Conservation (phyloP, 2,888 invertebrate genomes). For the Clistopyga incitator region DNA sequence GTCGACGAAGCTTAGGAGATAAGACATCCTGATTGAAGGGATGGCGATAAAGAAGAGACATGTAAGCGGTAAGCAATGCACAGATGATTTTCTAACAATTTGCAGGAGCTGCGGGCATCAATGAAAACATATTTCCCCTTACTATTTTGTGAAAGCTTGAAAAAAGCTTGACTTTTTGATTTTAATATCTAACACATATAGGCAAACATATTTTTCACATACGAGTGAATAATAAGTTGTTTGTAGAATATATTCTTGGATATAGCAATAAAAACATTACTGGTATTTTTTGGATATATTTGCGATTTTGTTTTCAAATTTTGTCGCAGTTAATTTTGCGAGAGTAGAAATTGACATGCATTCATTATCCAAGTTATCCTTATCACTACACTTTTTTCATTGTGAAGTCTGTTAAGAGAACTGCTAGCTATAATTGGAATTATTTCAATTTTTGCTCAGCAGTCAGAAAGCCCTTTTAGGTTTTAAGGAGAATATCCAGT, state of each 20-base stretch:
- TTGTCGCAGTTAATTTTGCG: not conserved
- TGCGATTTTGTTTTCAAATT: too few relatives aligned
- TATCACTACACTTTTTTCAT: not conserved
- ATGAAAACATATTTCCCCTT: not conserved
- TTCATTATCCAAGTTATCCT: not conserved
- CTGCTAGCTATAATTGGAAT: not conserved
- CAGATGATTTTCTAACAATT: not conserved
- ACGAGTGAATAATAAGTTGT: too few relatives aligned
- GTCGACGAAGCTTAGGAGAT: constrained; percentile 2
- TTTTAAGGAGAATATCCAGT: not conserved
- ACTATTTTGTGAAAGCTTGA: not conserved
- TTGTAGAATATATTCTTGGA: not conserved
- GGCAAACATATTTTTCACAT: too few relatives aligned
- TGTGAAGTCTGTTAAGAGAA: not conserved
- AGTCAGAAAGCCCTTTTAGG: not conserved
- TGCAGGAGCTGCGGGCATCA: not conserved
- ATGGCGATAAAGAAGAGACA: constrained; percentile 10
- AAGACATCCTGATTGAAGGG: constrained; percentile 5
- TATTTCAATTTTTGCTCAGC: not conserved
- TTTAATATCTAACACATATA: too few relatives aligned
- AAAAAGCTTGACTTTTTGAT: too few relatives aligned
- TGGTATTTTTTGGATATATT: too few relatives aligned
- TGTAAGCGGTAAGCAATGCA: constrained; percentile 11
- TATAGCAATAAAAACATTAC: too few relatives aligned
- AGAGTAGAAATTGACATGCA: not conserved